Evolutionary conservation across 2,888 invertebrate genomes (phyloP), one percentile per base, ranked within the genome.

Genomic region (Cheilosia vulpina): DNA sequence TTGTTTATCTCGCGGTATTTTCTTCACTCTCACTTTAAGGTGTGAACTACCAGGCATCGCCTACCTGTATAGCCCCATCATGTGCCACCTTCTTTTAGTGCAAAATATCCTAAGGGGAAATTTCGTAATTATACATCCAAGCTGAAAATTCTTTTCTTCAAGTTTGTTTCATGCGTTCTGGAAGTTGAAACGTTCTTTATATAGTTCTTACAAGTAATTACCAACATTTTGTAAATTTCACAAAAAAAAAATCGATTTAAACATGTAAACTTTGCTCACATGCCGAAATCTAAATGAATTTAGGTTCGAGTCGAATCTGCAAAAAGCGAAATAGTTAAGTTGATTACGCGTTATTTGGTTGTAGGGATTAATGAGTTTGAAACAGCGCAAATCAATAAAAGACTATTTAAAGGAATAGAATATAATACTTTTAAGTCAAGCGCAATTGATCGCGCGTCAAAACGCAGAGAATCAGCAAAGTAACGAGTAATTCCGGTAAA

Each of bases 91-190:
- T 71, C 45, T 60, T 80, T 65, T 71, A 76, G 52, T 75, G 75
- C 53, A 66, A 84, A 80, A 71, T 79, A 79, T 58, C 83, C 75
- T 76, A 24, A 84, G 69, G 80, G 83, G 47, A 60, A 60, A 84
- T 76, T 71, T 75, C 60, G 62, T 84, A 84, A 84, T 80, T 84
- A 76, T 53, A 63, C 71, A 60, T 1, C 3, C 75, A 76, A 68
- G 69, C 34, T 55, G 63, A 71, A 66, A 66, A 80, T 84, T 76
- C 65, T 84, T 79, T 63, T 57, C 66, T 13, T 13, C 11, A 38
- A 45, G 34, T 72, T 73, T 24, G 19, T 57, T 68, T 63, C 17
- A 47, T 57, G 43, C 58, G 78, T 63, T 79, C 55, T 63, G 72
- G 38, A 73, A 63, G 43, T 43, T 53, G 4, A 13, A 11, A 2